phyloP scores from a whole-genome alignment of 2,797 vertebrate species.

The Petrocephalus sullivani region DNA sequence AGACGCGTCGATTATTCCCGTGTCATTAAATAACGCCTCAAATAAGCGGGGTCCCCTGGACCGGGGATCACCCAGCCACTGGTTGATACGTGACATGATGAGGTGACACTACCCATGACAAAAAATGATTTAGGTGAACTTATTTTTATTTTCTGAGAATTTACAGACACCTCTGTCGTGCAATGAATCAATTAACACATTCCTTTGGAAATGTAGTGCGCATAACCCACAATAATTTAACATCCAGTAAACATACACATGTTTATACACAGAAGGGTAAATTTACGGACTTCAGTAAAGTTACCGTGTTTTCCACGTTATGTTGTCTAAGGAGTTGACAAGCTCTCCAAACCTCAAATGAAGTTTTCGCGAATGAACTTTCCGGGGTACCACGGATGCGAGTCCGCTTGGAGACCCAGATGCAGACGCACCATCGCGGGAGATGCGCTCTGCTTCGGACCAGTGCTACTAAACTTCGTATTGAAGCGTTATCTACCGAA shows the following conservation, averaged over 20 bases:
- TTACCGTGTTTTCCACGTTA: not conserved
- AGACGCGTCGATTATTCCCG: not conserved
- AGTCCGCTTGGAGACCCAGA: not conserved
- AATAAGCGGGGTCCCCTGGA: not conserved
- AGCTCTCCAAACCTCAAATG: not conserved
- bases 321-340: not conserved
- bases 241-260: not conserved
- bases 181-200: not conserved
- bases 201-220: not conserved
- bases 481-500: not conserved
- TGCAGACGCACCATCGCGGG: not conserved
- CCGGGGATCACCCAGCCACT: not conserved
- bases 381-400: not conserved
- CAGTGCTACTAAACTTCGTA: not conserved
- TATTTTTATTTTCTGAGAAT: not conserved
- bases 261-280: not conserved
- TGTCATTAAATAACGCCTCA: not conserved
- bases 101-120: not conserved
- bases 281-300: not conserved
- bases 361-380: not conserved
- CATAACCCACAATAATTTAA: not conserved
- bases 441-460: not conserved
- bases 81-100: not conserved
- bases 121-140: not conserved
- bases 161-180: not conserved